These are phyloP conservation scores for Hydropsyche betteni DNA, from an alignment of 2,888 invertebrate genomes.

Conservation along the genomic window DNA sequence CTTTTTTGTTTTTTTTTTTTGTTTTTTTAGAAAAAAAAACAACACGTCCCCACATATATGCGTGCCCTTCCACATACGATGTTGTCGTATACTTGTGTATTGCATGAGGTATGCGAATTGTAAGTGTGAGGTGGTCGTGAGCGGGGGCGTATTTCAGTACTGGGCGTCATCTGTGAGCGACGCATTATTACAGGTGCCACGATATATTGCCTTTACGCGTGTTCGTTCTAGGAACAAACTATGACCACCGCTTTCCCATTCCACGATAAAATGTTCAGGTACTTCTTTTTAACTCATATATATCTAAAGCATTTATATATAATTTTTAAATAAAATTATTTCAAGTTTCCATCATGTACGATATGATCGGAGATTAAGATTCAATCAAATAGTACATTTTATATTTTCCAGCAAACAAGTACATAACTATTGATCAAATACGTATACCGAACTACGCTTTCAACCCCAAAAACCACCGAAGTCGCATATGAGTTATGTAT, in stretches of 20 bases:
- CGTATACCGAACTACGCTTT: not conserved
- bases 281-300: not conserved
- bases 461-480: not conserved
- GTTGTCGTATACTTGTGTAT: not conserved
- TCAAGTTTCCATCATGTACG: not conserved
- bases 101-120: not conserved
- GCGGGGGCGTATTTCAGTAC: slow-evolving; percentile 41
- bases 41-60: not conserved
- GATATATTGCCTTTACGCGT: slow-evolving; percentile 52
- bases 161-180: slow-evolving; percentile 59
- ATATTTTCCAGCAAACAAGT: not conserved
- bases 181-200: slow-evolving; percentile 54
- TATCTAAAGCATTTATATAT: not conserved
- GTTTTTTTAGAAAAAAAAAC: too few relatives aligned
- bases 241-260: not conserved
- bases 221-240: slow-evolving; percentile 41
- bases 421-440: slow-evolving; percentile 13
- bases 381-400: not conserved
- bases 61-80: not conserved
- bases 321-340: not conserved
- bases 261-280: not conserved
- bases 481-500: slow-evolving; percentile 36
- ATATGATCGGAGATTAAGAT: not conserved
- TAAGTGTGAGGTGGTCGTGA: slow-evolving; percentile 20
- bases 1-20: too few relatives aligned